Base-by-base conservation (phyloP, 1,140 invertebrate genomes). In the Agrypnia vestita region DNA sequence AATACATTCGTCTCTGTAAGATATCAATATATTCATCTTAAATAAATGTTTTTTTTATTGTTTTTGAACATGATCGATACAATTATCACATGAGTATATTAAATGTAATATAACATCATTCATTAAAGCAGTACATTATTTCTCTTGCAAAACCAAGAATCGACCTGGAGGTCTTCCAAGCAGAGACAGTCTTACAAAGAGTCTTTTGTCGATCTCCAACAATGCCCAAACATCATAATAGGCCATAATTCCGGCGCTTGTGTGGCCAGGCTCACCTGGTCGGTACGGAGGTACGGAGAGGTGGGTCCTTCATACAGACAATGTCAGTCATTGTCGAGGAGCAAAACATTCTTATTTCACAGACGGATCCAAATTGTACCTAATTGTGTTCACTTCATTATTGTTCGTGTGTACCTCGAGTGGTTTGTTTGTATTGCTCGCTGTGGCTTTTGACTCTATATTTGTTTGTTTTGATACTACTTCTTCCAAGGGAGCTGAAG, bases 381-480 rank as follows among this genome's bases (percentile, higher is more conserved):
- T 69, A 69, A 69, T 69, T 69, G 64, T 64, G 61, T 35, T 13
- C 61, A 64, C 10, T 64, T 64, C 61, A 64, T 64, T 64, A 64
- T 64, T 64, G 4, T 64, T 19, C 25, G 12, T 64, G 13, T 35
- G n/a, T 64, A 64, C 35, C 35, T 8, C 25, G 1, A 43, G 13
- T n/a, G n/a, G n/a, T 43, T 25, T 64, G 9, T 43, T 64, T 43
- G 61, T 64, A 64, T 43, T 13, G 19, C 55, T 8, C 15, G 15
- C 15, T 12, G 12, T 64, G 61, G n/a, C 35, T 35, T n/a, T 64
- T 25, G 9, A 64, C 35, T 64, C 19, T 35, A 35, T 25, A 35
- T 25, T 12, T 64, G 35, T 43, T 64, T 43, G 61, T 64, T 25
- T 64, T 64, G 25, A 10, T 21, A 19, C 15, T 15, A 35, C 25